These are phyloP conservation scores for Rhabdomys dilectus DNA, from an alignment of 2,113 vertebrate species.

Conservation along the genomic window DNA sequence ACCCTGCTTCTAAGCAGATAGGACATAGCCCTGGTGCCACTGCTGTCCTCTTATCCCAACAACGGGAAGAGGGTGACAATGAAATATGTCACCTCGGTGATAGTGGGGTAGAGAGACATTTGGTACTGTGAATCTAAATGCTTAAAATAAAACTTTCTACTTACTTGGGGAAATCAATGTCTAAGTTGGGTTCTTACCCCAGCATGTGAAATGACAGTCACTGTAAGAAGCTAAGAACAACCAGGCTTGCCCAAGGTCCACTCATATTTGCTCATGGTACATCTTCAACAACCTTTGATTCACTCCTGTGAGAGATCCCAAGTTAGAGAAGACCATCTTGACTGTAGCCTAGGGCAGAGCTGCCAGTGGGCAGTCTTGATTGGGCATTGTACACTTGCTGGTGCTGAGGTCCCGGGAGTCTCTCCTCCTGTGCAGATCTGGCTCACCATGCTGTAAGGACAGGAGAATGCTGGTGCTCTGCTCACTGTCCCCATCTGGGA, in stretches of 20 bases:
- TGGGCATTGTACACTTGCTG: no score
- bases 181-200: neutral
- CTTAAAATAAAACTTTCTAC: neutral
- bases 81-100: neutral
- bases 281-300: neutral
- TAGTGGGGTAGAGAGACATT: neutral
- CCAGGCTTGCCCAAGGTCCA: neutral
- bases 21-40: no score
- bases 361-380: neutral
- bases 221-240: neutral
- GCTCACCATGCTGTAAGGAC: neutral
- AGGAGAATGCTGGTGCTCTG: neutral
- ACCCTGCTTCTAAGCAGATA: neutral
- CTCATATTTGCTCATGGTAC: neutral
- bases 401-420: neutral
- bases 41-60: neutral
- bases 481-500: neutral
- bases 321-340: neutral
- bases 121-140: neutral
- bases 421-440: neutral
- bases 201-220: neutral
- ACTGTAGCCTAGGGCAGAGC: neutral
- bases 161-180: neutral
- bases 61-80: neutral
- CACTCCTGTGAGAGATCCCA: neutral